A percentile compares a stretch with the other conserved stretches of the same genome.
phyloP scores from a whole-genome alignment of 1,140 invertebrate genomes.

The Belonocnema kinseyi region DNA sequence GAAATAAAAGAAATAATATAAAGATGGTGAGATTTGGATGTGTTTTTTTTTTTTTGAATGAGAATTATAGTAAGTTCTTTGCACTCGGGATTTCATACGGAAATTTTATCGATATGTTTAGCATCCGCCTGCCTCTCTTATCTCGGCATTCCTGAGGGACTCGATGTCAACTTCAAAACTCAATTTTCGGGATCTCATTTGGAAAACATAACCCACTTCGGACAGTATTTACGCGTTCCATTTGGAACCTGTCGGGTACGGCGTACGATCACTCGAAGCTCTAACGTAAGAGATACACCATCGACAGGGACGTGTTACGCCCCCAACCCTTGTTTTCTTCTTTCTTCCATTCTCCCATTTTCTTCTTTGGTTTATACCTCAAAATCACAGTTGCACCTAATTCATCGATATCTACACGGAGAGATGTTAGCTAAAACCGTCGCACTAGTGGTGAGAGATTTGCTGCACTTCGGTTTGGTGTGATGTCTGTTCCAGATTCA shows the following conservation, averaged over 20 bases:
- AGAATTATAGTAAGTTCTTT: not conserved
- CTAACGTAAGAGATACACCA: slow-evolving; percentile 22
- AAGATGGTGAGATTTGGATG: too few relatives aligned
- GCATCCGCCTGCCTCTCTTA: slow-evolving; percentile 24
- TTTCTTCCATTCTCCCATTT: too few relatives aligned
- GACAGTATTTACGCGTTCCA: slow-evolving; percentile 75
- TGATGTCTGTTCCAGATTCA: too few relatives aligned
- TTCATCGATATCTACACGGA: too few relatives aligned
- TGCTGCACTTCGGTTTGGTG: too few relatives aligned
- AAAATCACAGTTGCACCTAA: too few relatives aligned
- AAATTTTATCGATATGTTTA: slow-evolving; percentile 28
- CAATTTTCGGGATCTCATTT: slow-evolving; percentile 75
- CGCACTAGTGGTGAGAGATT: too few relatives aligned
- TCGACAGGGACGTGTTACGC: not conserved
- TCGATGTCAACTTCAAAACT: slow-evolving; percentile 63
- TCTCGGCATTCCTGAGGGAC: slow-evolving; percentile 30
- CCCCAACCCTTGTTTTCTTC: too few relatives aligned
- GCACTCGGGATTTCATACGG: not conserved
- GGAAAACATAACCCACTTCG: slow-evolving; percentile 74
- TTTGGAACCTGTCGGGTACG: slow-evolving; percentile 74
- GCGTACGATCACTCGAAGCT: slow-evolving; percentile 51
- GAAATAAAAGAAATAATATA: too few relatives aligned
- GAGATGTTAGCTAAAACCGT: too few relatives aligned
- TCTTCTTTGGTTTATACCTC: too few relatives aligned
- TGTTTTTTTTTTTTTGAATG: not conserved